phyloP scores from a whole-genome alignment of 2,113 vertebrate species.

The Agapornis roseicollis region DNA sequence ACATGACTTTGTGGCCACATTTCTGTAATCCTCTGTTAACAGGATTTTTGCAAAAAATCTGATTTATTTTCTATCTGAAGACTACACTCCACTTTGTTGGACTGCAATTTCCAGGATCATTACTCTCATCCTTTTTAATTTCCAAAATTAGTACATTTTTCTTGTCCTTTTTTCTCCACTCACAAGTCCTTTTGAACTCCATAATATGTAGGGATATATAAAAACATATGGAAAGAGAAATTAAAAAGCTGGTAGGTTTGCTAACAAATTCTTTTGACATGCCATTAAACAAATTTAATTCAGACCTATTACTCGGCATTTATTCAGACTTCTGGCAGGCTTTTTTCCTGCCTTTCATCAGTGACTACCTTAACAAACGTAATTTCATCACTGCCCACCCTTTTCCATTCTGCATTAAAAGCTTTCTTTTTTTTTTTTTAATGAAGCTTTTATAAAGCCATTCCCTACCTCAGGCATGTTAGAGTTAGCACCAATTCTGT shows the following conservation, averaged over 20 bases:
- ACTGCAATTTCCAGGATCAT: neutral
- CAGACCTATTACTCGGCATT: neutral
- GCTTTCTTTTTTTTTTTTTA: constrained; percentile 8
- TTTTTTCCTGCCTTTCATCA: constrained; percentile 30
- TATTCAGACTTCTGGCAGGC: neutral
- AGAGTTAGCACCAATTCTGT: constrained; percentile 5
- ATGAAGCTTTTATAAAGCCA: constrained; percentile 38
- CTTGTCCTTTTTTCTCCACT: neutral
- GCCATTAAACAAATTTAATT: constrained; percentile 31
- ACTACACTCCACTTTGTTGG: neutral
- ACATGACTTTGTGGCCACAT: neutral
- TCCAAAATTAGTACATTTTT: neutral
- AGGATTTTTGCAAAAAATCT: neutral
- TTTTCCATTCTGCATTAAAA: constrained; percentile 41
- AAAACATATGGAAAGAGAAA: neutral
- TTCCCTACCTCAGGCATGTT: constrained; percentile 6
- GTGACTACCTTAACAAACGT: neutral
- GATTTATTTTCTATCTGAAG: neutral
- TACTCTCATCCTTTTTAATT: neutral
- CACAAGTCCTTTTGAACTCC: neutral
- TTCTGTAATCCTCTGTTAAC: neutral
- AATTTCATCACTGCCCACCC: neutral
- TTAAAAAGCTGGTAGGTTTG: neutral
- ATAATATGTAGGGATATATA: neutral
- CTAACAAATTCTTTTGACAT: neutral